Base-by-base conservation (phyloP, 2,888 invertebrate genomes). In the Ashinkailepas kermadecensis region DNA sequence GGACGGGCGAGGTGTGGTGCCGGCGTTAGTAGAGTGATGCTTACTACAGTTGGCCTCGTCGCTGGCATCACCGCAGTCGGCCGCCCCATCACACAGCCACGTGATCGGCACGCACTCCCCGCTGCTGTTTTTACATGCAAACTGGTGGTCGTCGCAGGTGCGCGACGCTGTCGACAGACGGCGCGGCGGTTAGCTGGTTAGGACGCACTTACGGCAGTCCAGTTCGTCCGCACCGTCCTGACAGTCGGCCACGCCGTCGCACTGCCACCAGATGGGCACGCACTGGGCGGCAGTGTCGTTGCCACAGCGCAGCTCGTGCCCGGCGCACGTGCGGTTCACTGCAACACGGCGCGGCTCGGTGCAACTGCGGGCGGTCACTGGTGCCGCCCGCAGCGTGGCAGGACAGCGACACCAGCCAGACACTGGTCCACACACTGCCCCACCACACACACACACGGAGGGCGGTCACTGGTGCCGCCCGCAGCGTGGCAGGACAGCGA, bases 201-300 rank as follows among this genome's bases (percentile, higher is more conserved):
- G 39, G 2, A 39, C 25, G 65, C 67, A 67, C 67, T 67, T 67
- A 67, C 67, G 13, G 67, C 67, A 67, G 67, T n/a, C 25, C 12
- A 12, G 25, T 25, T 67, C 96, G 88, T 96, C 96, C 82, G 92
- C 92, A 80, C 91, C 92, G 88, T 95, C 93, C 0, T 91, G 89
- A 86, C 96, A 97, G 87, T 97, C 96, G 81, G 89, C 89, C 86
- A 95, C 95, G 0, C 94, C 94, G 87, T 97, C 96, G 87, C 96
- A 96, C 59, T 91, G 89, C 95, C 96, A 96, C 85, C 91, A 91
- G 8, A 91, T 13, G 4, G 67, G 67, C 67, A 67, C 67, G 25
- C 67, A 67, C 67, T 25, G 25, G 25, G 13, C 25, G 3, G n/a
- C 67, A 1, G 12, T n/a, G 25, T 8, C 67, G 67, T n/a, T n/a